A percentile compares a stretch with the other conserved stretches of the same genome.
These are phyloP conservation scores for Saguinus imperator DNA, from an alignment of 2,113 vertebrate species.

Conservation along the genomic window DNA sequence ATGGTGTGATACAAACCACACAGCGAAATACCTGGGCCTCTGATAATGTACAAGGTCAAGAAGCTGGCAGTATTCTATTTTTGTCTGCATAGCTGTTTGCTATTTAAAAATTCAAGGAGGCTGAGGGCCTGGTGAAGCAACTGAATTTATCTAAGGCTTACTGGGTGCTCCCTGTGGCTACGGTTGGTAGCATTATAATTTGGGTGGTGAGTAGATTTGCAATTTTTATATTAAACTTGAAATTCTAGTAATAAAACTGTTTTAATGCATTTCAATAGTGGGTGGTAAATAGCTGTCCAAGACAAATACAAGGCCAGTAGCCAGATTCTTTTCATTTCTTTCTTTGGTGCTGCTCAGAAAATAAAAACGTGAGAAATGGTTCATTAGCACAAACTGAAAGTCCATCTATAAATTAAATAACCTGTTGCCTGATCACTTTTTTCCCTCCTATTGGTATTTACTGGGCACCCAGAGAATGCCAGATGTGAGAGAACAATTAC, in stretches of 20 bases:
- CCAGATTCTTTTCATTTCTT: not conserved
- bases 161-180: conserved; percentile 18
- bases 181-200: conserved; percentile 42
- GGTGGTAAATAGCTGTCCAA: conserved; percentile 38
- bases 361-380: conserved; percentile 56
- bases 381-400: conserved; percentile 39
- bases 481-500: not conserved
- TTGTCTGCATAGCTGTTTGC: conserved; percentile 10
- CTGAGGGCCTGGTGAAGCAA: not conserved
- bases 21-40: not conserved
- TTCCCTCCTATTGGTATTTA: not conserved
- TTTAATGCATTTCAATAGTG: conserved; percentile 51
- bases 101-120: conserved; percentile 56
- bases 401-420: conserved; percentile 57
- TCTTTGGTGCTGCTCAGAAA: conserved; percentile 55
- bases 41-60: conserved; percentile 1
- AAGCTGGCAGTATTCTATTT: not conserved
- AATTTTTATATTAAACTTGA: conserved; percentile 68
- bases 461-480: not conserved
- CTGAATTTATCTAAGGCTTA: conserved; percentile 52
- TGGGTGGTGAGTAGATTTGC: conserved; percentile 48
- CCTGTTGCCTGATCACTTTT: not conserved
- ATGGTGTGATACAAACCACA: not conserved
- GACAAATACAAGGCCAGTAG: conserved; percentile 46
- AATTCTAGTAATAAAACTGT: conserved; percentile 57